These are phyloP conservation scores for Corythucha ciliata DNA, from an alignment of 2,888 invertebrate genomes.

Conservation along the genomic window DNA sequence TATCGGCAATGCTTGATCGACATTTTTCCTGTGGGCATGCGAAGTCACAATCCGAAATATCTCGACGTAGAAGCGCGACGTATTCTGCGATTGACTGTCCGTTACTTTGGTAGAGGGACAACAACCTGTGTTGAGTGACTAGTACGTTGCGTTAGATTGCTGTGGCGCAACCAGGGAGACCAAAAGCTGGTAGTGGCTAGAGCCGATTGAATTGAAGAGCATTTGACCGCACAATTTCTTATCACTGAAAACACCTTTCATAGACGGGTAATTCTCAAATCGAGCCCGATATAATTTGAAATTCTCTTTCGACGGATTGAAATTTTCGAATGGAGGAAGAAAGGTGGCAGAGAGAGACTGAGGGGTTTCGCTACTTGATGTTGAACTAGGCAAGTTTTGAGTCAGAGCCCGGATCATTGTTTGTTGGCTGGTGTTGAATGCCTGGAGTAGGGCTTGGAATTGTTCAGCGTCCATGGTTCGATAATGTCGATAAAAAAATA, in stretches of 20 bases:
- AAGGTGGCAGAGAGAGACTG: not conserved
- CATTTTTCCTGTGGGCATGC: not conserved
- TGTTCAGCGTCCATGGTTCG: too few species aligned
- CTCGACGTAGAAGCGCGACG: slow-evolving; percentile 4
- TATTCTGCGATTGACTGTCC: slow-evolving; percentile 8
- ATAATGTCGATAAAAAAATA: too few species aligned
- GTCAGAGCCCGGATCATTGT: too few species aligned
- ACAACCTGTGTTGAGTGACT: slow-evolving; percentile 5
- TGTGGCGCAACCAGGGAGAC: not conserved
- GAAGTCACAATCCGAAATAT: slow-evolving; percentile 14
- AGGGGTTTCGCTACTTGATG: too few species aligned
- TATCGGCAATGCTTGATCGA: not conserved
- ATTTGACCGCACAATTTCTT: slow-evolving; percentile 2
- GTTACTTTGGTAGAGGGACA: slow-evolving; percentile 2
- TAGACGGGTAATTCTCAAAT: slow-evolving; percentile 11
- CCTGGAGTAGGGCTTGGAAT: too few species aligned
- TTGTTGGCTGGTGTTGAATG: too few species aligned
- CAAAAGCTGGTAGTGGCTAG: not conserved
- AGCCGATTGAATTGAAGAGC: slow-evolving; percentile 12
- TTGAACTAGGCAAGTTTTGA: too few species aligned
- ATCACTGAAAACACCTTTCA: slow-evolving; percentile 9
- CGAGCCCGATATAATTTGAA: slow-evolving; percentile 3
- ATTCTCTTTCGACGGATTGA: slow-evolving; percentile 6
- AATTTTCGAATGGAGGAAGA: slow-evolving; percentile 10
- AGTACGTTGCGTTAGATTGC: not conserved